phyloP scores from a whole-genome alignment of 2,888 invertebrate genomes.

The Timema podura region DNA sequence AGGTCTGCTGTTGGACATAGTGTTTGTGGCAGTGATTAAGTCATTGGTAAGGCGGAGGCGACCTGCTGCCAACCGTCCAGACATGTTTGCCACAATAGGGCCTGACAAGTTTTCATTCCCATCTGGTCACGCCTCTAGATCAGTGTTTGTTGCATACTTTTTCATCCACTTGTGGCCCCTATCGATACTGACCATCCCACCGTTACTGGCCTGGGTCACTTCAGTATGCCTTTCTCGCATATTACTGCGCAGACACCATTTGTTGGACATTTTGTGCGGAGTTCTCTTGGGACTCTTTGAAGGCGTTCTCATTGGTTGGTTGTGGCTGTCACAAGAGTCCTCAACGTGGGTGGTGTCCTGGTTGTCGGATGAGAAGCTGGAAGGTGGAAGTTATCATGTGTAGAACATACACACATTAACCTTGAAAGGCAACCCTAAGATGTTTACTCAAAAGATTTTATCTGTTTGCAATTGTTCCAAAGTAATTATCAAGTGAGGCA shows the following conservation, averaged over 20 bases:
- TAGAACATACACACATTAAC: too few relatives aligned
- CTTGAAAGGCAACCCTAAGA: too few relatives aligned
- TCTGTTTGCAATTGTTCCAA: too few relatives aligned
- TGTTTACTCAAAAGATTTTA: too few relatives aligned
- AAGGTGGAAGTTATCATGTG: slow-evolving; percentile 67
- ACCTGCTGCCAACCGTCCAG: slow-evolving; percentile 62
- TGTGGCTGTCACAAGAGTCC: slow-evolving; percentile 67
- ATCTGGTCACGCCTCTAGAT: slow-evolving; percentile 88
- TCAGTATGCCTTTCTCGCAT: slow-evolving; percentile 75
- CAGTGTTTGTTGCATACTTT: slow-evolving; percentile 70
- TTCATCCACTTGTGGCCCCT: slow-evolving; percentile 63
- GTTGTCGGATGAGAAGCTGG: slow-evolving; percentile 63
- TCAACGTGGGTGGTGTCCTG: slow-evolving; percentile 56
- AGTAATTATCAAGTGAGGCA: too few relatives aligned
- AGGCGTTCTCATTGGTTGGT: slow-evolving; percentile 54
- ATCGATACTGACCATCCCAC: slow-evolving; percentile 55
- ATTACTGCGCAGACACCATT: slow-evolving; percentile 78
- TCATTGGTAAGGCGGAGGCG: slow-evolving; percentile 72
- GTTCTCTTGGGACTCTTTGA: slow-evolving; percentile 66
- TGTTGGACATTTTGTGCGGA: slow-evolving; percentile 80
- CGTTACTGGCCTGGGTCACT: slow-evolving; percentile 69
- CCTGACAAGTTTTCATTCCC: slow-evolving; percentile 92
- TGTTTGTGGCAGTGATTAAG: slow-evolving; percentile 72
- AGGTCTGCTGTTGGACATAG: slow-evolving; percentile 78
- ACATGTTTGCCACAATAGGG: slow-evolving; percentile 63